These are phyloP conservation scores for Dimorphilus gyrociliatus DNA, from an alignment of 2,888 invertebrate species.

Conservation along the genomic window DNA sequence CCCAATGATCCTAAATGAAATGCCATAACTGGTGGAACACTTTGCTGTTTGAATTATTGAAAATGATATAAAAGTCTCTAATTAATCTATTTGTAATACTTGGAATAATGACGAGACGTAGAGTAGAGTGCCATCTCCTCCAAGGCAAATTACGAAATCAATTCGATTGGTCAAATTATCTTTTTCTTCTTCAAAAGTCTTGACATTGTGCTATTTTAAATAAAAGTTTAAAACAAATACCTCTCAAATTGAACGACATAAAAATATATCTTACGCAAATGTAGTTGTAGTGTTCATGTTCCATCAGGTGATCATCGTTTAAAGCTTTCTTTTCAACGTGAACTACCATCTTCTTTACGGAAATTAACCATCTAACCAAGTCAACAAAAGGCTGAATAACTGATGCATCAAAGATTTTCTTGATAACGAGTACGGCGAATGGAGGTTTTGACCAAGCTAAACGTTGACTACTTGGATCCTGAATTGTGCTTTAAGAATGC, in stretches of 20 bases:
- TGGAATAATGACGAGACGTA: conserved; percentile 84
- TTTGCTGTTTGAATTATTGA: conserved; percentile 50
- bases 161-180: conserved; percentile 90
- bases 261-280: conserved; percentile 36
- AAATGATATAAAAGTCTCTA: too few species aligned
- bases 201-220: conserved; percentile 1
- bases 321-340: conserved; percentile 79
- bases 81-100: too few species aligned
- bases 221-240: conserved; percentile 1
- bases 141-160: conserved; percentile 87
- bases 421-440: conserved; percentile 84
- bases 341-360: conserved; percentile 86
- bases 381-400: conserved; percentile 79
- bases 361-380: conserved; percentile 76
- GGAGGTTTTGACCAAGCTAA: conserved; percentile 94
- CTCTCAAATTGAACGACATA: neutral
- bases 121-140: conserved; percentile 87
- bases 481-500: conserved; percentile 48
- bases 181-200: conserved; percentile 42
- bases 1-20: conserved; percentile 91
- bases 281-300: conserved; percentile 55
- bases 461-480: conserved; percentile 89
- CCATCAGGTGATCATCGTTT: conserved; percentile 60
- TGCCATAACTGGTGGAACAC: conserved; percentile 93
- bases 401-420: conserved; percentile 78